Percentiles rank a stretch among this genome's conserved stretches.
These are phyloP conservation scores for Aleiodes leptofemur DNA, from an alignment of 2,888 invertebrate species.

Conservation along the genomic window DNA sequence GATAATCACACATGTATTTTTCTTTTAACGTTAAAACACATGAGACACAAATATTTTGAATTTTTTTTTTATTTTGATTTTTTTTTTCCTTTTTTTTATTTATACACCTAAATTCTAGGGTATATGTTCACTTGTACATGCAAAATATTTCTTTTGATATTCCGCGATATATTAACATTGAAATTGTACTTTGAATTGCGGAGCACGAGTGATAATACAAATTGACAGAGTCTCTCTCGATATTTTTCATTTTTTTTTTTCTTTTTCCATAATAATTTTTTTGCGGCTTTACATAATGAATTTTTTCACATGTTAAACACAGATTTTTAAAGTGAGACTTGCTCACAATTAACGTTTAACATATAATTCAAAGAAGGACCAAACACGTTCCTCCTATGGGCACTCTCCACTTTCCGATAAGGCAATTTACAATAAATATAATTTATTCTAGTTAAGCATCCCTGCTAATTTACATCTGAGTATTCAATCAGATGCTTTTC, in stretches of 20 bases:
- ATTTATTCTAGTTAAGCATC: conserved; percentile 6
- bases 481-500: no score
- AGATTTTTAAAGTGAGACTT: background rate
- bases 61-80: conserved; percentile 41
- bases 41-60: conserved; percentile 50
- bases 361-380: conserved; percentile 10
- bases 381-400: conserved; percentile 1
- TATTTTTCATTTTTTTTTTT: conserved; percentile 29
- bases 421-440: conserved; percentile 51
- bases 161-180: conserved; percentile 32
- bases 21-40: conserved; percentile 50
- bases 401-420: conserved; percentile 50
- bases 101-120: conserved; percentile 47
- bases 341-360: conserved; percentile 18
- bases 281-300: background rate
- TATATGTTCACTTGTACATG: conserved; percentile 32
- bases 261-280: conserved; percentile 39
- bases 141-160: conserved; percentile 39
- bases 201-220: conserved; percentile 35
- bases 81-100: conserved; percentile 43
- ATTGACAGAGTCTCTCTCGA: conserved; percentile 31
- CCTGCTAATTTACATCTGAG: no score
- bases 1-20: conserved; percentile 45
- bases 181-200: conserved; percentile 41
- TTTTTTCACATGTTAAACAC: conserved; percentile 3